These are phyloP conservation scores for Phyllotreta cruciferae DNA, from an alignment of 2,888 invertebrate genomes.

Conservation along the genomic window DNA sequence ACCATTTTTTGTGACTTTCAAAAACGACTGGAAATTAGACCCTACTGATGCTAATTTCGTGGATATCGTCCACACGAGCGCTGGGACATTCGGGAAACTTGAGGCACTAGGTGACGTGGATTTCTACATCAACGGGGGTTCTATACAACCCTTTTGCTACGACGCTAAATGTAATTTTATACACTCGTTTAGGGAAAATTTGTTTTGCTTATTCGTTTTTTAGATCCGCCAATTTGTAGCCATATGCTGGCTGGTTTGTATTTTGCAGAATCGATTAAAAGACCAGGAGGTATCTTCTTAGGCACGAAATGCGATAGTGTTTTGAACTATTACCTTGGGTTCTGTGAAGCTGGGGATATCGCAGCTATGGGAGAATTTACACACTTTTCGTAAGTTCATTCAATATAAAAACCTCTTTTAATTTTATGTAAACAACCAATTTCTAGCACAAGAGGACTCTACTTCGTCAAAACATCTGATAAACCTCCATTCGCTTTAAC, in stretches of 20 bases:
- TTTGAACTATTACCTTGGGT: constrained; percentile 62
- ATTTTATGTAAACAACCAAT: background rate
- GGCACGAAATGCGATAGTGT: constrained; percentile 68
- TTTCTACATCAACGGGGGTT: constrained; percentile 71
- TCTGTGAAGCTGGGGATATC: constrained; percentile 56
- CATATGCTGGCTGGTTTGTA: constrained; percentile 69
- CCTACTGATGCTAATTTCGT: constrained; percentile 83
- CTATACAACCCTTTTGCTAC: constrained; percentile 52
- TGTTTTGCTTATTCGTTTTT: constrained; percentile 33
- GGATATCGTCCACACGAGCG: constrained; percentile 90
- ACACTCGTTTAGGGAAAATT: background rate
- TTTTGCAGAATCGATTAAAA: constrained; percentile 69
- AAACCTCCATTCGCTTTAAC: constrained; percentile 50
- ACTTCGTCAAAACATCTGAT: constrained; percentile 50
- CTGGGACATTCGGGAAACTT: constrained; percentile 66
- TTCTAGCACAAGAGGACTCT: constrained; percentile 53
- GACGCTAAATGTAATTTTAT: constrained; percentile 46
- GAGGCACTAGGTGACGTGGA: constrained; percentile 68
- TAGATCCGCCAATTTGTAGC: constrained; percentile 66
- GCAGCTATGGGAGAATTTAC: constrained; percentile 56
- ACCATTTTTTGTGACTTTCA: constrained; percentile 65
- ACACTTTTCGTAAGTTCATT: constrained; percentile 49
- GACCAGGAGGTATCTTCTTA: constrained; percentile 64
- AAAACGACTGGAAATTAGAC: constrained; percentile 69
- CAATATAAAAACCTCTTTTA: constrained; percentile 1